Percentiles rank a stretch among this genome's conserved stretches.
Evolutionary conservation across 2,797 vertebrate species (phyloP).

Genomic region (Smutsia gigantea): DNA sequence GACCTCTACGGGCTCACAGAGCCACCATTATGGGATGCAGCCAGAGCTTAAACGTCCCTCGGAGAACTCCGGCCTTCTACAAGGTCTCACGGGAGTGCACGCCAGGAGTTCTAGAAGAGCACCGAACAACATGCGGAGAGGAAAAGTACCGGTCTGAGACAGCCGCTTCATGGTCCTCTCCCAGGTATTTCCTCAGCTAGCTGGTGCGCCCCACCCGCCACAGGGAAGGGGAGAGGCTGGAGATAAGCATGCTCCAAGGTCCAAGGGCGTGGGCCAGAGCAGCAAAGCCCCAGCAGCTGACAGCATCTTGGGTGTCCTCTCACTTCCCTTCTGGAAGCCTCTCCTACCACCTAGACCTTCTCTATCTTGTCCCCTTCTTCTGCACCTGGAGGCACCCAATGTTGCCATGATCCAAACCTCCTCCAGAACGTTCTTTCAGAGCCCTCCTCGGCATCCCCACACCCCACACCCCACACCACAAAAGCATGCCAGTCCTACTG

Average conservation of each 20-base stretch:
- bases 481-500: too few relatives aligned
- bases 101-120: neutral
- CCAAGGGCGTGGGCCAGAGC: neutral
- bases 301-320: neutral
- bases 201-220: neutral
- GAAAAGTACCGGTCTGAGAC: neutral
- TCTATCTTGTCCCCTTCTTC: neutral
- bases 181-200: neutral
- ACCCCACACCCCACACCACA: neutral
- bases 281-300: neutral
- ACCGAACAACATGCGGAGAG: neutral
- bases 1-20: neutral
- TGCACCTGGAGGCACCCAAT: neutral
- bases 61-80: neutral
- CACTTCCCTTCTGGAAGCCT: neutral
- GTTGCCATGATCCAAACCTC: neutral
- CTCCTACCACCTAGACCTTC: neutral
- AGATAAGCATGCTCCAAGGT: neutral
- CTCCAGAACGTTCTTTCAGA: conserved; percentile 3
- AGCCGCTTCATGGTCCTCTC: neutral
- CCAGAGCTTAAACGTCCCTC: neutral
- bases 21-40: fast-evolving
- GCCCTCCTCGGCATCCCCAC: neutral
- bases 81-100: fast-evolving
- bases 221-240: neutral